Evolutionary conservation across 2,113 vertebrate genomes (phyloP).

Genomic region (Calidris pygmaea): DNA sequence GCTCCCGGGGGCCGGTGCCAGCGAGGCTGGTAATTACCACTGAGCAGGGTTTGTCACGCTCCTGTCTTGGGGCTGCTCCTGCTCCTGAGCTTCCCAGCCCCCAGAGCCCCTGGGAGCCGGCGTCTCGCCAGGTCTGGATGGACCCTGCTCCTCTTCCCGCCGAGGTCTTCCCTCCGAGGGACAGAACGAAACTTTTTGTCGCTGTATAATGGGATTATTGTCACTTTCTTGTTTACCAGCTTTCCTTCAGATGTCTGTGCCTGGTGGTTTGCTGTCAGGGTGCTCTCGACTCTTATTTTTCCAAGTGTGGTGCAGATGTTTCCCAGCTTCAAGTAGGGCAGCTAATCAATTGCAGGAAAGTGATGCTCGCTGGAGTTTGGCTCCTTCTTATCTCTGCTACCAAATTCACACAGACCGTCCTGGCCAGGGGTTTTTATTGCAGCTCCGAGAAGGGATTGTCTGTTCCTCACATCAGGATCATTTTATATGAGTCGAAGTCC

Average conservation of each 20-base stretch:
- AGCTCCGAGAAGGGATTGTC: background rate
- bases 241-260: background rate
- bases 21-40: background rate
- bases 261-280: background rate
- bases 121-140: fast-evolving
- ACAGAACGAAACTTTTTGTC: background rate
- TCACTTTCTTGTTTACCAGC: background rate
- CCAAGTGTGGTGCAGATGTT: background rate
- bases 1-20: background rate
- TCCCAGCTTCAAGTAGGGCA: background rate
- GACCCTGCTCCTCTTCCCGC: fast-evolving
- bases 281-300: background rate
- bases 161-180: background rate
- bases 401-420: background rate
- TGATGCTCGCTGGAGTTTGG: background rate
- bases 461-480: background rate
- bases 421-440: background rate
- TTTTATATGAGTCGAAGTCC: background rate
- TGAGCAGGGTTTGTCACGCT: background rate
- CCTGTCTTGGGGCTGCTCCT: background rate
- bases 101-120: fast-evolving
- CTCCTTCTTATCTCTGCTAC: conserved; percentile 17
- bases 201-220: background rate
- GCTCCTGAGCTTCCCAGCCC: background rate
- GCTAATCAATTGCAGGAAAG: background rate